phyloP scores from a whole-genome alignment of 2,797 vertebrate species.

The Chromis chromis region DNA sequence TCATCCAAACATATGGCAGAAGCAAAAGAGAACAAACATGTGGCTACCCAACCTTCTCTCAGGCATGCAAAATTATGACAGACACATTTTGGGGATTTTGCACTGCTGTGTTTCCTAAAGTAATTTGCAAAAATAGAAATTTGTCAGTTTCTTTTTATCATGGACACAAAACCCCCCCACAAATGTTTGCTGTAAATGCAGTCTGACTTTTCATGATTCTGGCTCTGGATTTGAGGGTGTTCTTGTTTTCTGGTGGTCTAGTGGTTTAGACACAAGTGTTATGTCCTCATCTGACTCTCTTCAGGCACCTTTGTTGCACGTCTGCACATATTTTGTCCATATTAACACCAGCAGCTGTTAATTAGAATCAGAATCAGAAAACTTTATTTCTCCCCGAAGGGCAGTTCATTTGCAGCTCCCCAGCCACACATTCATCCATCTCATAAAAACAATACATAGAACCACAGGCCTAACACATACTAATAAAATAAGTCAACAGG shows the following conservation, averaged over 20 bases:
- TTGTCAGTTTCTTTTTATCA: slow-evolving; percentile 30
- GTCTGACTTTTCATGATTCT: neutral
- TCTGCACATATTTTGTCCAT: neutral
- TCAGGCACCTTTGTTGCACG: neutral
- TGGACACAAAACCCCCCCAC: neutral
- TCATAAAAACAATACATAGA: no score
- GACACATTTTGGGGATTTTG: slow-evolving; percentile 18
- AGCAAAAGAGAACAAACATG: slow-evolving; percentile 8
- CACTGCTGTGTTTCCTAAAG: slow-evolving; percentile 22
- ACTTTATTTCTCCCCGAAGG: no score
- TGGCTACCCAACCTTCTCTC: slow-evolving; percentile 4
- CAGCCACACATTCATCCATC: no score
- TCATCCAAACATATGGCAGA: neutral
- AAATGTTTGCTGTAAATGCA: slow-evolving; percentile 20
- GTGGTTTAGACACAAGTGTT: neutral
- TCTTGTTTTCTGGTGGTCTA: slow-evolving; percentile 8
- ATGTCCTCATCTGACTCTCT: neutral
- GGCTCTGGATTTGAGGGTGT: neutral
- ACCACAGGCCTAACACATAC: no score
- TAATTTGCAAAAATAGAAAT: slow-evolving; percentile 13
- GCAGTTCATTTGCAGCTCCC: no score
- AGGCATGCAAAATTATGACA: slow-evolving; percentile 18
- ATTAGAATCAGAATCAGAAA: no score
- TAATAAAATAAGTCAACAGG: no score
- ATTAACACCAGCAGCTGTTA: neutral